Conservation (phyloP, 1,140 invertebrate genomes). For the Dreissena polymorpha region DNA sequence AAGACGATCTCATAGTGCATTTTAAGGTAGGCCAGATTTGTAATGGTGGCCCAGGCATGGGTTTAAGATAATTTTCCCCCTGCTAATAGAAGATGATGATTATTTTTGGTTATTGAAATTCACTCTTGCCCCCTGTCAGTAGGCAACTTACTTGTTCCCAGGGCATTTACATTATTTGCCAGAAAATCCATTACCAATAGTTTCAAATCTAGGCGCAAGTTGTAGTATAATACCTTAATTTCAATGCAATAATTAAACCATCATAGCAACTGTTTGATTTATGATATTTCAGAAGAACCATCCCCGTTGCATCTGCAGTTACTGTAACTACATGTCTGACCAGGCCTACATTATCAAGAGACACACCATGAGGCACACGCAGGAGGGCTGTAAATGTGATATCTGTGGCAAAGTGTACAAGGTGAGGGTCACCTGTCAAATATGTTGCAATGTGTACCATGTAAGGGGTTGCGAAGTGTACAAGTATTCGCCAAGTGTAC, state of each 20-base stretch:
- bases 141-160: too few relatives aligned
- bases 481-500: neutral
- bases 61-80: too few relatives aligned
- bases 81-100: too few relatives aligned
- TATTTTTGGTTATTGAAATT: too few relatives aligned
- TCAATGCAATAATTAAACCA: too few relatives aligned
- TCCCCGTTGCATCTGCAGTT: conserved; percentile 77
- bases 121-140: too few relatives aligned
- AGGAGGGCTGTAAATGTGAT: conserved; percentile 76
- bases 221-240: too few relatives aligned
- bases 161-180: too few relatives aligned
- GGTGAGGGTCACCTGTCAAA: conserved; percentile 58
- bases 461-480: neutral
- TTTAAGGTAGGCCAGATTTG: conserved; percentile 73
- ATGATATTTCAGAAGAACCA: conserved; percentile 73
- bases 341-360: conserved; percentile 79
- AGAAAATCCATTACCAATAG: too few relatives aligned
- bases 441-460: neutral
- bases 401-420: conserved; percentile 79
- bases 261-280: neutral
- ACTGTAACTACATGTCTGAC: conserved; percentile 79
- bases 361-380: conserved; percentile 78
- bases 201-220: too few relatives aligned
- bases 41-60: too few relatives aligned
- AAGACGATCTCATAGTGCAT: conserved; percentile 74